Base-by-base conservation (phyloP, 2,888 invertebrate species). In the Apotomis capreana region DNA sequence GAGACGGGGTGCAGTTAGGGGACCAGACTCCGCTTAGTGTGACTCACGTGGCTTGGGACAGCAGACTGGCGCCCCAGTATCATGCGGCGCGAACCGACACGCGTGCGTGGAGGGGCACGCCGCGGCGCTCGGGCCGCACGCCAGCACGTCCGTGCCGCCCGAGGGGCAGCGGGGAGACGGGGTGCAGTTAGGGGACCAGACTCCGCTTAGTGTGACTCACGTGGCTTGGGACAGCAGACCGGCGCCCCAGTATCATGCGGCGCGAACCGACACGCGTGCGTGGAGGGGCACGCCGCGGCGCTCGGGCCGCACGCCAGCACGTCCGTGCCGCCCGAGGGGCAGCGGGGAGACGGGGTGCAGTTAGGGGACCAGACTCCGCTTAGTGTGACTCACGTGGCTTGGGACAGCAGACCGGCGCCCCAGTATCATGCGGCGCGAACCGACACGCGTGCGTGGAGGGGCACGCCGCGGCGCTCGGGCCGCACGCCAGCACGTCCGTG, bases 381-480 rank as follows among this genome's bases (percentile, higher is more conserved):
- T 92, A 77, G 3, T 15, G 15, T 15, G 15, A 15, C 15, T 15
- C 15, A 15, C 15, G 15, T 15, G 15, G 15, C 15, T 15, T 15
- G 9, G 97, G 96, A 82, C 97, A 97, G 89, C 97, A 97, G n/a
- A 97, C 96, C 0, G 97, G 96, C 70, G 97, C 96, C 79, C 96
- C 95, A 0, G 90, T 87, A 74, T 95, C 96, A 60, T 97, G 95
- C 0, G 97, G 97, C 74, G 97, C 97, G 74, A 97, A 93, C 78
- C 97, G 96, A 81, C 97, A 97, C 75, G 96, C 96, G 87, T 97
- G 97, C 0, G 97, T 96, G 0, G 97, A 96, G 0, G 97, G 97
- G 76, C 97, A 97, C 64, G 95, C 95, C 65, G 95, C 96, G 58
- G 95, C 96, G 75, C 95, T 95, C 0, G 97, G 97, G 0, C 97